Percentiles rank a stretch among this genome's conserved stretches.
These are phyloP conservation scores for Morone saxatilis DNA, from an alignment of 2,113 vertebrate species.

Conservation along the genomic window DNA sequence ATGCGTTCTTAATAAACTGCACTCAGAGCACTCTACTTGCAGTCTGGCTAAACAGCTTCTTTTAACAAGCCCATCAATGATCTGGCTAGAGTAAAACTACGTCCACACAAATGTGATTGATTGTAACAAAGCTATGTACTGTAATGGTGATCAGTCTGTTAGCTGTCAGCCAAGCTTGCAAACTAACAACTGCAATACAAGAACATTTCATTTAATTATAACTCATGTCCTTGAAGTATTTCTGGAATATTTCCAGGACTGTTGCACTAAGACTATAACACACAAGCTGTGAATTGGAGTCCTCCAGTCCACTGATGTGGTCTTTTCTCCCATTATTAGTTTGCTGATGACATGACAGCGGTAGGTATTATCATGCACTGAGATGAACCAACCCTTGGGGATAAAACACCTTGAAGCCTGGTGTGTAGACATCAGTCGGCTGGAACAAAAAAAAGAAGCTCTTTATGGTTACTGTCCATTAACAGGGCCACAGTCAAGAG, in stretches of 20 bases:
- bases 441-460: not conserved
- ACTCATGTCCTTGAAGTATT: conserved; percentile 8
- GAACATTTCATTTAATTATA: conserved; percentile 30
- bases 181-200: not conserved
- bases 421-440: not conserved
- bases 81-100: not conserved
- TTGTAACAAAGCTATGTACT: not conserved
- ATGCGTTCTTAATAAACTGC: too few relatives aligned
- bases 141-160: conserved; percentile 2
- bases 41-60: not conserved
- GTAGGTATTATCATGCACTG: not conserved
- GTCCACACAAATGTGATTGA: not conserved
- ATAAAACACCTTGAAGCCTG: not conserved
- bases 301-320: not conserved
- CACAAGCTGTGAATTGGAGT: not conserved
- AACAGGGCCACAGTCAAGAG: not conserved
- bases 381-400: not conserved
- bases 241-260: conserved; percentile 37
- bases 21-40: not conserved
- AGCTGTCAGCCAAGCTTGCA: not conserved
- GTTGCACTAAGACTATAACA: not conserved
- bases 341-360: not conserved
- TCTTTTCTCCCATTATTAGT: not conserved
- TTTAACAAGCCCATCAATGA: not conserved
- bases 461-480: not conserved